Evolutionary conservation across 2,888 invertebrate species (phyloP), one percentile per base, ranked within the genome.

Genomic region (Germaria angustata): DNA sequence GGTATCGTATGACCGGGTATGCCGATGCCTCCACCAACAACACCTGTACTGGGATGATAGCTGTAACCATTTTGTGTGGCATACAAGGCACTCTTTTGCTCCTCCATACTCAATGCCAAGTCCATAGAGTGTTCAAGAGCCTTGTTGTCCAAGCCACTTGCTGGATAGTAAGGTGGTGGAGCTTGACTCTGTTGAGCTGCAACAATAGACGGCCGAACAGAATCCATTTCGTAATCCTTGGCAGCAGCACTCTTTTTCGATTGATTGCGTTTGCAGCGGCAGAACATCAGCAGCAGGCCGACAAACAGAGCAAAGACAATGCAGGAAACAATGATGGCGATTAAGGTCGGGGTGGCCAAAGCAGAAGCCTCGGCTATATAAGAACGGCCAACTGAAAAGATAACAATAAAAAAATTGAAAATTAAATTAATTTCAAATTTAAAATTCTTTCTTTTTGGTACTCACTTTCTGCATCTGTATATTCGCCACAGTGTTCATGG

Each of bases 171-270:
- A 0, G 97, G 97, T 36, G 97, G 97, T 22, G 97, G 97, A 1
- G 96, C 96, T 88, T 96, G 96, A 83, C 95, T 96, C 90, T 96
- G 96, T 84, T 95, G 95, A 71, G 90, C 90, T n/a, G 96, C 94
- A 46, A 96, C 96, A 90, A 96, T 95, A 59, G 96, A 95, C 17
- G 96, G 96, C 75, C 96, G 93, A 85, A 96, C 95, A 0, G 96
- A 95, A 89, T 97, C 96, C 95, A 96, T 96, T 92, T 97, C 97
- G 90, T 97, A 97, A 90, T 97, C 97, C 91, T 97, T 97, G 32
- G 95, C 94, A 86, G 94, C 94, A 84, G 93, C 93, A 84, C 96
- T 95, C 91, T 97, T 96, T 90, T 96, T 96, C 86, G 94, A 94
- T 88, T 95, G 95, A 88, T 95, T 95, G 81, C 95, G 94, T 87